phyloP scores from a whole-genome alignment of 2,113 vertebrate species.

The Tragulus kanchil region DNA sequence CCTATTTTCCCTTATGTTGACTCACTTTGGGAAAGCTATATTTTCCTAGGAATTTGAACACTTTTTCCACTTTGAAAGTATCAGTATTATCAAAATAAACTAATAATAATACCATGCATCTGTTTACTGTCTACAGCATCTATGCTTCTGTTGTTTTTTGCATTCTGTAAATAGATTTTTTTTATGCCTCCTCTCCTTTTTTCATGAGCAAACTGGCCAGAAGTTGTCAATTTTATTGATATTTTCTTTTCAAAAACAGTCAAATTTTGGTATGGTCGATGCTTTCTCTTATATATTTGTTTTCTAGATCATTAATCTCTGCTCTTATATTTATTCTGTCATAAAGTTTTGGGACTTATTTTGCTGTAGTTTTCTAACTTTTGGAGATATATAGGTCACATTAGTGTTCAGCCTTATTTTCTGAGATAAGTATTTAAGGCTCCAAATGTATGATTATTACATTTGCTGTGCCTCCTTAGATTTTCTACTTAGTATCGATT shows the following conservation, averaged over 20 bases:
- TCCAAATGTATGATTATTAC: neutral
- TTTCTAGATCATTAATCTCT: slow-evolving; percentile 30
- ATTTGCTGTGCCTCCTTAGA: neutral
- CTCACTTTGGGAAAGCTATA: neutral
- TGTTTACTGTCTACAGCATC: neutral
- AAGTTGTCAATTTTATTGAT: neutral
- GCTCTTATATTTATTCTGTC: neutral
- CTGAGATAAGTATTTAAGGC: neutral
- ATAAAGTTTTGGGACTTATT: neutral
- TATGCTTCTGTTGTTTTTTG: neutral
- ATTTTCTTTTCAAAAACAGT: neutral
- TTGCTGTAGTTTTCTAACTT: neutral
- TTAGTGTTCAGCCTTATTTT: slow-evolving; percentile 40
- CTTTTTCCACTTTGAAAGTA: neutral
- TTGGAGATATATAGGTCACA: neutral
- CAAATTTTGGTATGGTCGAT: neutral
- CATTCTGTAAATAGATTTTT: neutral
- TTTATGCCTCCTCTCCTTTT: neutral
- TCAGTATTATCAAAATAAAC: neutral
- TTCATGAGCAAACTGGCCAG: neutral
- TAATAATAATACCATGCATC: neutral
- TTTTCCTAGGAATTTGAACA: neutral
- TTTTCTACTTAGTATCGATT: neutral
- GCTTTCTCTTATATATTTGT: neutral
- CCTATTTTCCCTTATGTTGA: neutral